Evolutionary conservation across 2,888 invertebrate species (phyloP), one percentile per base, ranked within the genome.

Genomic region (Crioceris asparagi): DNA sequence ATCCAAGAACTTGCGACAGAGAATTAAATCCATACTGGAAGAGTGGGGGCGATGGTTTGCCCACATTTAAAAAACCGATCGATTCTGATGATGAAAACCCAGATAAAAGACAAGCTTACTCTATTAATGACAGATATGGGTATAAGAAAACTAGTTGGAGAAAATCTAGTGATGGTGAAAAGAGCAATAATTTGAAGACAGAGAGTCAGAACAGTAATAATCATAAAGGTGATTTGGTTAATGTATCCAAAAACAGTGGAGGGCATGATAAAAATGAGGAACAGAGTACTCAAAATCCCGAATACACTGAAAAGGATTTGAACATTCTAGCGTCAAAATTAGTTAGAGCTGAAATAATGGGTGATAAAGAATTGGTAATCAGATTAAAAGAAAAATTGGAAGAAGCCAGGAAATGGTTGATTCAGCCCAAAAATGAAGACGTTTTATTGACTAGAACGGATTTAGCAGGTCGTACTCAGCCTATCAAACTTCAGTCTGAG

Each of bases 21-120:
- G 93, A 94, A 65, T 66, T 93, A 36, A 94, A 94, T 70, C 92
- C 90, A 0, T 85, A 87, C 56, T 93, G 92, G 91, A 90, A 83
- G 68, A 71, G 81, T 62, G 90, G 88, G 29, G 93, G 93, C 1
- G 74, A 74, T 35, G 93, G 93, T 2, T 58, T 93, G 40, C 93
- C 93, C 0, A 66, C 45, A 57, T 59, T 53, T 60, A 63, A 48
- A 54, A 61, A 50, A 65, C 74, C 74, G 21, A 46, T 53, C 14
- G 62, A 67, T 23, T 69, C 73, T 40, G 56, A 54, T 33, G 59
- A 41, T 12, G 37, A 40, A 25, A 11, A 4, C 27, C 15, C 15
- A 14, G 12, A 12, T 12, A 27, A 15, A 5, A 11, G 15, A 3
- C 12, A 3, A 14, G 10, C 6, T 12, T 26, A 62, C 44, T 41